These are phyloP conservation scores for Cirrhinus mrigala DNA, from an alignment of 2,797 vertebrate species.

Conservation along the genomic window DNA sequence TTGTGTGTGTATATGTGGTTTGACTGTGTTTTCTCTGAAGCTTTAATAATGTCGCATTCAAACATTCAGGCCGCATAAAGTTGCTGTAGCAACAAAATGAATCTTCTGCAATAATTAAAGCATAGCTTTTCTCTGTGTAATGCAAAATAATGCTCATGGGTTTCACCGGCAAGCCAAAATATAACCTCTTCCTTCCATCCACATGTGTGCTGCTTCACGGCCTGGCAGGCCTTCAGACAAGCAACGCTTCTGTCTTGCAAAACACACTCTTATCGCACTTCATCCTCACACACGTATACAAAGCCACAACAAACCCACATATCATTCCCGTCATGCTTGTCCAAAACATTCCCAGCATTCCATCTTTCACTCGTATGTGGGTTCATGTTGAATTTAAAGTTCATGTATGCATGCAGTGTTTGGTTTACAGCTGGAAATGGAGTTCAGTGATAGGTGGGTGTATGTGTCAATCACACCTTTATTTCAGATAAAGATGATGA, in stretches of 20 bases:
- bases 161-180: slow-evolving; percentile 31
- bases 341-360: neutral
- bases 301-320: slow-evolving; percentile 20
- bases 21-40: neutral
- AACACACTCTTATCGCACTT: slow-evolving; percentile 14
- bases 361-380: slow-evolving; percentile 11
- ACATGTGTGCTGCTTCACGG: slow-evolving; percentile 30
- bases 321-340: slow-evolving; percentile 48
- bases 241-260: slow-evolving; percentile 45
- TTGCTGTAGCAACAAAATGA: slow-evolving; percentile 3
- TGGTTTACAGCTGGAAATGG: slow-evolving; percentile 65
- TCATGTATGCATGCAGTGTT: slow-evolving; percentile 66
- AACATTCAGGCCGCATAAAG: neutral
- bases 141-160: slow-evolving; percentile 34
- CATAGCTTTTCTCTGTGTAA: neutral
- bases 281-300: slow-evolving; percentile 2
- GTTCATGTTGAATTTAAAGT: slow-evolving; percentile 17
- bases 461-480: slow-evolving; percentile 79
- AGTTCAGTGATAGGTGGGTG: slow-evolving; percentile 74
- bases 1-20: slow-evolving; percentile 15
- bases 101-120: slow-evolving; percentile 1
- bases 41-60: slow-evolving; percentile 13
- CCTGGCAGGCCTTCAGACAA: slow-evolving; percentile 42
- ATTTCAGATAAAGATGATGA: slow-evolving; percentile 82
- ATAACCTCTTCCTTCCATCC: slow-evolving; percentile 13